phyloP scores from a whole-genome alignment of 1,140 invertebrate species.

The Diorhabda sublineata region DNA sequence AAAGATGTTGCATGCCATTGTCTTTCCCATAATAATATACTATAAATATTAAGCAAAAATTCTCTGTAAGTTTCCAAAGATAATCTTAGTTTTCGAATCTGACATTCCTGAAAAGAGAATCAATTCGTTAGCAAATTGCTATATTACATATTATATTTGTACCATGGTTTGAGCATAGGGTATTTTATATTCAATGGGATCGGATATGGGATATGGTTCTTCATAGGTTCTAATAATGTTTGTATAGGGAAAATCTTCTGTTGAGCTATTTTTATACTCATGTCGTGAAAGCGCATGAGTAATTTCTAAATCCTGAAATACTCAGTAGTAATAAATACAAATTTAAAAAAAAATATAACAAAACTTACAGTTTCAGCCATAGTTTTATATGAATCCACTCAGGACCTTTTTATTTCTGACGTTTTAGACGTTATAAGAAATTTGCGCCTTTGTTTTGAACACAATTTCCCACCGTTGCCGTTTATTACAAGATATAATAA shows the following conservation, averaged over 20 bases:
- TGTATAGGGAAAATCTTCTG: slow-evolving; percentile 10
- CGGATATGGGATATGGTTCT: slow-evolving; percentile 12
- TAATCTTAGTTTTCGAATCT: slow-evolving; percentile 68
- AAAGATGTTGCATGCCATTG: slow-evolving; percentile 74
- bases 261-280: slow-evolving; percentile 9
- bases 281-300: not conserved
- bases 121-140: slow-evolving; percentile 4
- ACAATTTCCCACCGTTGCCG: not conserved
- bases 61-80: slow-evolving; percentile 79
- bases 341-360: not conserved
- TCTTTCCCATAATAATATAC: slow-evolving; percentile 78
- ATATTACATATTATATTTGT: slow-evolving; percentile 17
- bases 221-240: slow-evolving; percentile 13
- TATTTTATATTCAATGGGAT: slow-evolving; percentile 27
- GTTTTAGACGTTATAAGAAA: not conserved
- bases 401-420: not conserved
- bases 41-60: slow-evolving; percentile 66
- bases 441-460: not conserved
- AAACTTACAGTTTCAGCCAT: slow-evolving; percentile 28
- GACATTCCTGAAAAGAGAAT: slow-evolving; percentile 57
- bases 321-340: not conserved
- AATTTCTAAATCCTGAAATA: slow-evolving; percentile 12
- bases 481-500: too few species aligned
- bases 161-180: slow-evolving; percentile 25
- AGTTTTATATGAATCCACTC: not conserved